A percentile compares a stretch with the other conserved stretches of the same genome.
Conservation (phyloP, 35 echinoderm and acorn worm species). For the Eucidaris tribuloides region DNA sequence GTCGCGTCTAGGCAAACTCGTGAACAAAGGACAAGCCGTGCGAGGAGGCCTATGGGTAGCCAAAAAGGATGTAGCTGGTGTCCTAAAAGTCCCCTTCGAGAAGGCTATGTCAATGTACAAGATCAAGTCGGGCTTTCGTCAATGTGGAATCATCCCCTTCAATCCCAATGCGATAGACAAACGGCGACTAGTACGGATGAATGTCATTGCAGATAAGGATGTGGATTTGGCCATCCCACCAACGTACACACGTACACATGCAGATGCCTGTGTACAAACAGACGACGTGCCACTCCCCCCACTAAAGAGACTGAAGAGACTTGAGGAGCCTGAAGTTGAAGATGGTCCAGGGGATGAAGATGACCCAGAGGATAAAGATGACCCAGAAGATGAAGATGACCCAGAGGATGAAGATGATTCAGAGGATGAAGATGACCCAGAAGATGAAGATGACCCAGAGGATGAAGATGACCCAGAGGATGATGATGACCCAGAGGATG, state of each 20-base stretch:
- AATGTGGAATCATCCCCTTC: conserved; percentile 19
- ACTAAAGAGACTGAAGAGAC: too few relatives aligned
- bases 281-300: background rate
- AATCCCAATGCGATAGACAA: conserved; percentile 41
- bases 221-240: conserved; percentile 2
- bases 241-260: background rate
- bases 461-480: too few relatives aligned
- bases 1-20: background rate
- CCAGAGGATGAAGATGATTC: too few relatives aligned
- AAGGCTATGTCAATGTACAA: conserved; percentile 18
- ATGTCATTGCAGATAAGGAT: conserved; percentile 5
- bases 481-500: too few relatives aligned
- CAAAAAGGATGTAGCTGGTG: background rate
- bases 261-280: background rate
- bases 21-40: conserved; percentile 10
- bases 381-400: too few relatives aligned
- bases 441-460: too few relatives aligned
- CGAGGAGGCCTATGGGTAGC: conserved; percentile 12
- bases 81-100: conserved; percentile 6
- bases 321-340: background rate
- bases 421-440: too few relatives aligned
- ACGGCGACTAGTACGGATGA: background rate
- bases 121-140: conserved; percentile 16
- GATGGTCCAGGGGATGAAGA: conserved; percentile 13
- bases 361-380: too few relatives aligned